phyloP scores from a whole-genome alignment of 64 coral and sea anemone genomes.

The Catalaphyllia jardinei region DNA sequence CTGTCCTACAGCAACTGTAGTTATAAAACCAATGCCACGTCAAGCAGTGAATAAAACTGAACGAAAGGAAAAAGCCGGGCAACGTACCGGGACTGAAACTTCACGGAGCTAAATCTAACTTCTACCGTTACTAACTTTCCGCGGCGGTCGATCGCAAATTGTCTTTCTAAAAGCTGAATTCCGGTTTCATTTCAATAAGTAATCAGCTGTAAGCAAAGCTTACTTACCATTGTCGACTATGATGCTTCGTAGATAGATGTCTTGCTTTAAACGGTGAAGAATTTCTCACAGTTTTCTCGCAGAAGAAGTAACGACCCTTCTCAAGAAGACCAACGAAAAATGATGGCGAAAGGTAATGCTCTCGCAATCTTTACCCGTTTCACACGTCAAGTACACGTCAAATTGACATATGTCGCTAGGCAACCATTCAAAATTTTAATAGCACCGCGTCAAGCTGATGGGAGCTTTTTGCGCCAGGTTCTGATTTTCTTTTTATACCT shows the following conservation, averaged over 20 bases:
- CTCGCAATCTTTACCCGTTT: background rate
- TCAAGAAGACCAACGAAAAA: conserved; percentile 31
- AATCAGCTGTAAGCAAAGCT: background rate
- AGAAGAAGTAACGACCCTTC: conserved; percentile 36
- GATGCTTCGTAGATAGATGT: background rate
- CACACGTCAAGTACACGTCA: conserved; percentile 33
- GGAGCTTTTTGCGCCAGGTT: background rate
- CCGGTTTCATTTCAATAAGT: background rate
- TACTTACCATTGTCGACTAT: conserved; percentile 18
- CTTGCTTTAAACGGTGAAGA: background rate
- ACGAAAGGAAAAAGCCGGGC: background rate
- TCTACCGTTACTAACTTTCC: background rate
- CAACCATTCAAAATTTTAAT: conserved; percentile 16
- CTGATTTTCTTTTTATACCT: background rate
- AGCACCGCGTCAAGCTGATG: background rate
- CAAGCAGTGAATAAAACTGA: background rate
- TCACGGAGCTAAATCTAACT: background rate
- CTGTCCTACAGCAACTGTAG: background rate
- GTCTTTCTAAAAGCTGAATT: background rate
- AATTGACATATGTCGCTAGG: conserved; percentile 27
- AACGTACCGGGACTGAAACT: background rate
- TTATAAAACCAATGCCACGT: background rate
- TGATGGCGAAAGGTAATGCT: background rate
- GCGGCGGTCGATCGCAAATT: background rate
- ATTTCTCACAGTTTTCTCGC: conserved; percentile 17